Evolutionary conservation across 2,797 vertebrate genomes (phyloP).

Genomic region (Sebastes oblongus): DNA sequence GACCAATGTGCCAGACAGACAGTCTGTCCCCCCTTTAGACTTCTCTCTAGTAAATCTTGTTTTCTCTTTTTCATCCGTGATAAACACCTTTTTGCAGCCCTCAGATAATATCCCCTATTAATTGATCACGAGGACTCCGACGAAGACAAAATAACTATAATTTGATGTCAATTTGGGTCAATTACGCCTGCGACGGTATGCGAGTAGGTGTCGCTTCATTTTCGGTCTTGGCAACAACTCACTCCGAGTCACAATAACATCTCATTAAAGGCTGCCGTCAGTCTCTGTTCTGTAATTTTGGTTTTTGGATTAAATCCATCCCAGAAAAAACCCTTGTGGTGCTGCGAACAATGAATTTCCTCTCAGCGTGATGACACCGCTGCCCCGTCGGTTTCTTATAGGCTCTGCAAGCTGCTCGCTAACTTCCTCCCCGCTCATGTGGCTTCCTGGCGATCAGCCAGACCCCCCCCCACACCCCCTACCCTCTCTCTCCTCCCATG

Average conservation of each 20-base stretch:
- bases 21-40: background rate
- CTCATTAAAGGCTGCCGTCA: slow-evolving; percentile 30
- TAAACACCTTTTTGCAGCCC: background rate
- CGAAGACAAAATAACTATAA: slow-evolving; percentile 12
- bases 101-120: background rate
- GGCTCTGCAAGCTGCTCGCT: slow-evolving; percentile 15
- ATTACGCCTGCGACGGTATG: background rate
- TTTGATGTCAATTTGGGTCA: background rate
- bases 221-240: background rate
- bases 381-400: slow-evolving; percentile 11
- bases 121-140: background rate
- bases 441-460: slow-evolving; percentile 61
- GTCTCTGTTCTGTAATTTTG: slow-evolving; percentile 33
- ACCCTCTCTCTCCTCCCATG: background rate
- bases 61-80: background rate
- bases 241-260: slow-evolving; percentile 10
- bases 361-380: slow-evolving; percentile 26
- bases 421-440: slow-evolving; percentile 56
- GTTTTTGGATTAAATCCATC: slow-evolving; percentile 18
- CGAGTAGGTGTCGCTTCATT: slow-evolving; percentile 23
- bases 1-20: background rate
- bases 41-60: background rate
- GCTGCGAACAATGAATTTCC: slow-evolving; percentile 58
- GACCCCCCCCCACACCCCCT: background rate
- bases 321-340: background rate